Conservation (phyloP, 2,797 vertebrate species). For the Scleropages formosus region DNA sequence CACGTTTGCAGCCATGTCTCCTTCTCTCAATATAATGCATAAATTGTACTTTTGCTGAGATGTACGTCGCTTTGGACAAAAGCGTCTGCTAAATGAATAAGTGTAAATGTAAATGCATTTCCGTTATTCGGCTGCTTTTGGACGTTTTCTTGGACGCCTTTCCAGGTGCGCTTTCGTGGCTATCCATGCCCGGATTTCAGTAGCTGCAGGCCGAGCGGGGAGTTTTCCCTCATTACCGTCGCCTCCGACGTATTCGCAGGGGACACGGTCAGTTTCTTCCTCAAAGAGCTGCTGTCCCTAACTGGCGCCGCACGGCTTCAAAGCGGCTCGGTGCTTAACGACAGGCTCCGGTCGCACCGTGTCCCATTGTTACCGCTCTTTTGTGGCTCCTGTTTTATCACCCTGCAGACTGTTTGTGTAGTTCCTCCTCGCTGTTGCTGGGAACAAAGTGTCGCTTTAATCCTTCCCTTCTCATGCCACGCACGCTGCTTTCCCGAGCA, state of each 20-base stretch:
- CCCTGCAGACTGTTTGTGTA: not conserved
- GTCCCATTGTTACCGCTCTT: not conserved
- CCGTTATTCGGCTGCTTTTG: too few species aligned
- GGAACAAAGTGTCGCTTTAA: not conserved
- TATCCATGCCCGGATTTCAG: too few species aligned
- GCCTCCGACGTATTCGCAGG: not conserved
- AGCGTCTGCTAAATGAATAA: too few species aligned
- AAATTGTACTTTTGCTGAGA: too few species aligned
- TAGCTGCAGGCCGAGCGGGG: not conserved
- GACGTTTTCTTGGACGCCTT: too few species aligned
- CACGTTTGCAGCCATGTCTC: too few species aligned
- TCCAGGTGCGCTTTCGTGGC: too few species aligned
- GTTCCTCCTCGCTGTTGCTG: not conserved
- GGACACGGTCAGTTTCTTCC: not conserved
- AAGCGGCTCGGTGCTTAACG: conserved; percentile 17
- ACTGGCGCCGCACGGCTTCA: too few species aligned
- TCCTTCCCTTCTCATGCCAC: not conserved
- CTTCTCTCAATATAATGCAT: too few species aligned
- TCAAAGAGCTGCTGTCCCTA: not conserved
- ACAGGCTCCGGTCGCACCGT: not conserved
- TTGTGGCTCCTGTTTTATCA: not conserved
- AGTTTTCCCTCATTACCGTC: not conserved
- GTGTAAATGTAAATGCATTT: too few species aligned
- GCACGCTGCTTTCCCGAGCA: not conserved
- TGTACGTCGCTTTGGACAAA: too few species aligned